Evolutionary conservation across 2,888 invertebrate species (phyloP), one percentile per base, ranked within the genome.

Genomic region (Brassicogethes aeneus): DNA sequence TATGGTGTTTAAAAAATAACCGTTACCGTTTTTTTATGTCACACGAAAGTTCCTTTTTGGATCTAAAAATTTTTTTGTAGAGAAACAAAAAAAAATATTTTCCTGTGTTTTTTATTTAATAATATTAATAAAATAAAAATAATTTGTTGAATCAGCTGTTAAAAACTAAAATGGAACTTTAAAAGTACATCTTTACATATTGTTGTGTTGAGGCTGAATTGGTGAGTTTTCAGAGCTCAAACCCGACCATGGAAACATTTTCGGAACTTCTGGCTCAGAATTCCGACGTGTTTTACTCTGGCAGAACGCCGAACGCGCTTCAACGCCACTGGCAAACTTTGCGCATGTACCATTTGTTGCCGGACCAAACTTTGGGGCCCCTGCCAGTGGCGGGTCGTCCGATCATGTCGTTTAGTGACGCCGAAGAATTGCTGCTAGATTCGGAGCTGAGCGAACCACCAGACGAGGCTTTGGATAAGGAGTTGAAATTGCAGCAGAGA

Each of bases 291-390:
- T 96, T 97, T 68, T 90, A 91, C 63, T 81, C 85, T 2, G 82
- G 88, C 1, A 77, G 99, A 46, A 94, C 92, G 1, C 79, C 93
- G 1, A 89, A 88, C 64, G 74, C 85, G 1, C 70, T 97, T 30
- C 76, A 85, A 63, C 79, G 80, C 38, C 95, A 97, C 62, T 97
- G 97, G 96, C 82, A 86, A 52, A 73, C 91, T 17, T 78, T 97
- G 70, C 91, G 90, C 60, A 89, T 93, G 64, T 94, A 93, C 65
- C 85, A 88, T 56, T 70, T 97, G 17, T 70, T 97, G 40, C 87
- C 90, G 0, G 94, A 95, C 68, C 96, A 96, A 71, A 76, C 79
- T 37, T 82, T 89, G 0, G 57, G 59, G 10, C 65, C 68, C 2
- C 42, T 66, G 3, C 63, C 64, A 1, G 56, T 58, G 2, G 48